These are phyloP conservation scores for Buceros bicornis DNA, from an alignment of 2,797 vertebrate genomes.

Conservation along the genomic window DNA sequence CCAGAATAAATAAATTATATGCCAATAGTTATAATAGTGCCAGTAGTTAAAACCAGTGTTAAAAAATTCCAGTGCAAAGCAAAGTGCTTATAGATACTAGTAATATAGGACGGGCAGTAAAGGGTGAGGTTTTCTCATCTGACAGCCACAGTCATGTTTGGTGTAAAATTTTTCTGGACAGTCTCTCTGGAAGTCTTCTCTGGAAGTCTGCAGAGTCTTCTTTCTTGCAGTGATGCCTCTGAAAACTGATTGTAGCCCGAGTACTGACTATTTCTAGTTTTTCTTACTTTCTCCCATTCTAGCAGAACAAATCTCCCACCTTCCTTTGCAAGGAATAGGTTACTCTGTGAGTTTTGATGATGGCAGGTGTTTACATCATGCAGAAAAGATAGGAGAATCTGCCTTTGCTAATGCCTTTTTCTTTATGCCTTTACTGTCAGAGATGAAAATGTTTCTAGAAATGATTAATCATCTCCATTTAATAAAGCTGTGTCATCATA, in stretches of 20 bases:
- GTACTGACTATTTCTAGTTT: neutral
- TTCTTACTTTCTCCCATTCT: neutral
- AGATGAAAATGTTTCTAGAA: neutral
- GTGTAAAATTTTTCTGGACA: neutral
- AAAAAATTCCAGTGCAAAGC: neutral
- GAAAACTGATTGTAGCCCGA: neutral
- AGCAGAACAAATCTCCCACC: neutral
- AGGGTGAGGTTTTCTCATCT: neutral
- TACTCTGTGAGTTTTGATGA: neutral
- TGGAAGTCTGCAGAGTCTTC: neutral
- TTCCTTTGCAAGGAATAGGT: neutral
- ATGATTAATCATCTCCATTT: neutral
- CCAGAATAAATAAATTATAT: neutral
- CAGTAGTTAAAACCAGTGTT: neutral
- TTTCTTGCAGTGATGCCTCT: neutral
- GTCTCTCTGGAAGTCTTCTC: neutral
- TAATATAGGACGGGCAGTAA: neutral
- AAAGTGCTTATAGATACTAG: neutral
- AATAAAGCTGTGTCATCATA: neutral
- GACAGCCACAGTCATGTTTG: neutral
- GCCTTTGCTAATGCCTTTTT: neutral
- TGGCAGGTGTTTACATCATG: neutral
- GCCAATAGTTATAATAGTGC: neutral
- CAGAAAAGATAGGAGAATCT: neutral
- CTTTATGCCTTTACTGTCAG: neutral